phyloP scores from a whole-genome alignment of 2,888 invertebrate genomes.

The Pseudococcus jackbeardsleyi region DNA sequence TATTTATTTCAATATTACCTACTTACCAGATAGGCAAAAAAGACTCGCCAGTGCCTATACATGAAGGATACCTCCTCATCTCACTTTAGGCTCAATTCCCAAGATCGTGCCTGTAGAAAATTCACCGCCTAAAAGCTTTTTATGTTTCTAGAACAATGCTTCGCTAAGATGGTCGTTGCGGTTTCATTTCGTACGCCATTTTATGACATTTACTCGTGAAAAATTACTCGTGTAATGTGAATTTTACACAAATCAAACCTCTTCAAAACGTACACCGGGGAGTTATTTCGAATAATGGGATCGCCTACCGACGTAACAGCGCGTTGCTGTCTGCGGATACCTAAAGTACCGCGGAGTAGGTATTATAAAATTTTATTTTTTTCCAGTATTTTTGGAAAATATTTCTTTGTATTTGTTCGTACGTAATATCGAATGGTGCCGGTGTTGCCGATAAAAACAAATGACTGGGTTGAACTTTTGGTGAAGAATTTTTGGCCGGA shows the following conservation, averaged over 20 bases:
- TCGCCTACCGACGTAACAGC: background rate
- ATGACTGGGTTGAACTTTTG: too few relatives aligned
- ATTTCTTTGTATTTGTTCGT: background rate
- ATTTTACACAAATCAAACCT: conserved; percentile 10
- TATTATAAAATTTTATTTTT: background rate
- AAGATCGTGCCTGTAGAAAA: background rate
- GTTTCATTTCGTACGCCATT: conserved; percentile 14
- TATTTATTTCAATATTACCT: background rate
- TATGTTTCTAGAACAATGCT: background rate
- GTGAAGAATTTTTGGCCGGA: too few relatives aligned
- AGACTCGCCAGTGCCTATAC: background rate
- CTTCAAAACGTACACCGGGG: conserved; percentile 3
- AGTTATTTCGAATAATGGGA: background rate
- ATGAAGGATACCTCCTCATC: background rate
- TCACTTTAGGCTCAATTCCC: background rate
- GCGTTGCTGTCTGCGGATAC: background rate
- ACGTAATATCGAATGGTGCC: too few relatives aligned
- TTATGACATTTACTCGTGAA: background rate
- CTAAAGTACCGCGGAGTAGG: too few relatives aligned
- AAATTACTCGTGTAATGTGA: conserved; percentile 1
- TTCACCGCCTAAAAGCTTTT: background rate
- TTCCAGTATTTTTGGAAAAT: background rate
- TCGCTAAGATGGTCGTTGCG: background rate
- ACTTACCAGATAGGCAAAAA: background rate
- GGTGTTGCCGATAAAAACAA: too few relatives aligned